Base-by-base conservation (phyloP, 2,113 vertebrate genomes). In the Burhinus oedicnemus region DNA sequence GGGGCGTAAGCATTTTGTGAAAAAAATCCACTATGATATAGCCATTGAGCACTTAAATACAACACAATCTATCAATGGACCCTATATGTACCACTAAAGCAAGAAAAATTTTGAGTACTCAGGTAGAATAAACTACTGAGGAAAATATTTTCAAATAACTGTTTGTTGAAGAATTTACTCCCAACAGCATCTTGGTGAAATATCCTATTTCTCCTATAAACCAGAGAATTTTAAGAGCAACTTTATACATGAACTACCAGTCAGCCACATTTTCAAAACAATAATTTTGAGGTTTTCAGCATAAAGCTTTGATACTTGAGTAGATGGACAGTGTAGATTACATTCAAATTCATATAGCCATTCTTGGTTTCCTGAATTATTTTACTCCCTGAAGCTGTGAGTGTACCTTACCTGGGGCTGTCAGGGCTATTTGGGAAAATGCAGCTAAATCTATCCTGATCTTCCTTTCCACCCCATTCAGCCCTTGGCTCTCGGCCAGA, bases 391-490 rank as follows among this genome's bases (percentile, higher is more conserved):
- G 51, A 8, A 11, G 22, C 83, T 25, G 9, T 1, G 52, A 12
- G 5, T 0, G 9, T 2, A 3, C 15, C 85, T 74, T 22, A 42
- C 76, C 68, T 5, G 70, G 38, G 57, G 54, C n/a, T 8, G 40
- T 3, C 27, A 2, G 57, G 34, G 58, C 40, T 32, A 2, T 5
- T 40, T 1, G 22, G 68, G n/a, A 16, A 51, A 49, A n/a, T 0
- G 6, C 51, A 12, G 17, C n/a, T 30, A 5, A 5, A 12, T 5
- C 60, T 6, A 1, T 42, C 22, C 52, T 55, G 0, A 0, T 1
- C 34, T 52, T 76, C 64, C 60, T 58, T 57, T 20, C 64, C 36
- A 7, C 8, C 38, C 3, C 61, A 2, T 2, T 5, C 15, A 34
- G 32, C 78, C 74, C 68, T 12, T 0, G 49, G 54, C 49, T 83